Conservation (phyloP, 2,797 vertebrate species). For the Chiloscyllium punctatum region DNA sequence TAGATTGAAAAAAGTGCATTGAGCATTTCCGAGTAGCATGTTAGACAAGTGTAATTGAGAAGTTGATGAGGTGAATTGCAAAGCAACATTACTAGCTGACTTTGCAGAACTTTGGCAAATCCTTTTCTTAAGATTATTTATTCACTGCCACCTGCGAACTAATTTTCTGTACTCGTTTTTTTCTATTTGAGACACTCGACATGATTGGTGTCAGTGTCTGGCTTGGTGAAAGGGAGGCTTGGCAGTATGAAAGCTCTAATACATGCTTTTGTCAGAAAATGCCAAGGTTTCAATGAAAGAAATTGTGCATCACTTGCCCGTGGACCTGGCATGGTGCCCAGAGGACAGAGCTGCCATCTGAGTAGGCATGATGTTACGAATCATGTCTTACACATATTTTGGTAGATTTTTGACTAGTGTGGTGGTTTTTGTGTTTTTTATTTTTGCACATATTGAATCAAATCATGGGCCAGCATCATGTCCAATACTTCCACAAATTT, state of each 20-base stretch:
- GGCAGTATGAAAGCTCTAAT: neutral
- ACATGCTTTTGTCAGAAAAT: neutral
- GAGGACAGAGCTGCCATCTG: neutral
- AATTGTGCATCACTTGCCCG: neutral
- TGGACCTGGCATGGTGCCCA: neutral
- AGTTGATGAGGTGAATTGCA: neutral
- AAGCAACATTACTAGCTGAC: neutral
- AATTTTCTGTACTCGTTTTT: neutral
- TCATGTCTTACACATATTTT: neutral
- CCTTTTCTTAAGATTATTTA: neutral
- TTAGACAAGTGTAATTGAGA: neutral
- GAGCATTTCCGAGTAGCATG: no score
- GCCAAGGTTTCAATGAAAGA: neutral
- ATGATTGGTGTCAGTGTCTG: neutral
- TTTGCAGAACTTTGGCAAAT: neutral
- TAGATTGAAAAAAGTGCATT: neutral
- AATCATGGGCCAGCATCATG: neutral
- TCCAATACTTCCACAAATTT: neutral
- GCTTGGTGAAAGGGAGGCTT: neutral
- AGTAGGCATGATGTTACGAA: neutral
- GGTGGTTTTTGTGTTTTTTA: neutral
- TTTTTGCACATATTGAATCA: neutral
- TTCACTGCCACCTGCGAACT: neutral
- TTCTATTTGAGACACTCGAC: neutral
- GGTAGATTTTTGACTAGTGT: neutral